A percentile compares a stretch with the other conserved stretches of the same genome.
Conservation (phyloP, 2,888 invertebrate genomes). For the Oligia latruncula region DNA sequence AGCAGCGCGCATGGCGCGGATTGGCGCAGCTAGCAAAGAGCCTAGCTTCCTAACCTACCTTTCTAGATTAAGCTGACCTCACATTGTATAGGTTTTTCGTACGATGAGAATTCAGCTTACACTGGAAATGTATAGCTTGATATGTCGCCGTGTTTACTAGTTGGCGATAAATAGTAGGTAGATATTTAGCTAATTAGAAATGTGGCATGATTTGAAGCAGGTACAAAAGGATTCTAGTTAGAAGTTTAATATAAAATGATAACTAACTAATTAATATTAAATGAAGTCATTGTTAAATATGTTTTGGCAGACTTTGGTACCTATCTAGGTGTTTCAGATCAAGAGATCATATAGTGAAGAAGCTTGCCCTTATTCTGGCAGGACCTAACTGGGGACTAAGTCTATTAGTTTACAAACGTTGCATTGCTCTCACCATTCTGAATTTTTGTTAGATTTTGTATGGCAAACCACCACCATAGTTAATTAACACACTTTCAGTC, state of each 20-base stretch:
- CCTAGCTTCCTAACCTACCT: too few species aligned
- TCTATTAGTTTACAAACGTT: background rate
- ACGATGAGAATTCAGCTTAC: too few species aligned
- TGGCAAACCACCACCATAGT: background rate
- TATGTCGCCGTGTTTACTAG: too few species aligned
- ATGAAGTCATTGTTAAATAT: background rate
- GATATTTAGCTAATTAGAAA: background rate
- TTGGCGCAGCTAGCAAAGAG: too few species aligned
- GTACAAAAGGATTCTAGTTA: constrained; percentile 20
- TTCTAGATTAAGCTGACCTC: too few species aligned
- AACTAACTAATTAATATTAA: background rate
- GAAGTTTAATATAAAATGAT: constrained; percentile 2
- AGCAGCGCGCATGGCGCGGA: too few species aligned
- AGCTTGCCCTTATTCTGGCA: background rate
- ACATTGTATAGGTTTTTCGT: too few species aligned
- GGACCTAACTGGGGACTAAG: background rate
- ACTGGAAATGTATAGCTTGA: too few species aligned
- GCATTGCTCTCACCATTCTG: background rate
- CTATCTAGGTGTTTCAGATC: background rate
- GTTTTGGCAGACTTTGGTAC: constrained; percentile 18
- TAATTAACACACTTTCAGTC: background rate
- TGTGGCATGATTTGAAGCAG: constrained; percentile 25
- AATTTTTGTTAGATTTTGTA: background rate
- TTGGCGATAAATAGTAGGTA: background rate
- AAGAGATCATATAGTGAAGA: background rate